A percentile compares a stretch with the other conserved stretches of the same genome.
Evolutionary conservation across 1,140 invertebrate genomes (phyloP).

Genomic region (Drosophila mayri): DNA sequence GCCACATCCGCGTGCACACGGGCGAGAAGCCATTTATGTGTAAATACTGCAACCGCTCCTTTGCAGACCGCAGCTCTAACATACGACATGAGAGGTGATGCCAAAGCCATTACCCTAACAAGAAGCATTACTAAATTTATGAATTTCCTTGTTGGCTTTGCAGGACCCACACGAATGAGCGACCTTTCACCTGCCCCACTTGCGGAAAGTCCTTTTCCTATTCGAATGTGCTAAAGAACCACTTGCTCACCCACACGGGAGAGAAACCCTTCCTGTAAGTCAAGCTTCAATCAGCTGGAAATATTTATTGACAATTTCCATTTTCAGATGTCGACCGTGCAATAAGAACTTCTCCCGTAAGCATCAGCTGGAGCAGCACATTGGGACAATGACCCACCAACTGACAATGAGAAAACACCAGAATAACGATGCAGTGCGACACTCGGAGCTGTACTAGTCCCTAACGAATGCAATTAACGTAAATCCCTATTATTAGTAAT

Average conservation of each 20-base stretch:
- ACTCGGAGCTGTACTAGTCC: slow-evolving; percentile 66
- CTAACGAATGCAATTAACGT: slow-evolving; percentile 20
- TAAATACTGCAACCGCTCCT: slow-evolving; percentile 89
- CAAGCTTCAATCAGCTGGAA: fast-evolving
- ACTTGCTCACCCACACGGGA: slow-evolving; percentile 85
- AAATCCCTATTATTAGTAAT: slow-evolving; percentile 29
- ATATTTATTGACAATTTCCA: not conserved
- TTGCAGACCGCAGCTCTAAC: slow-evolving; percentile 88
- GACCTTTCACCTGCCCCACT: slow-evolving; percentile 89
- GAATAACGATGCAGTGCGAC: slow-evolving; percentile 31
- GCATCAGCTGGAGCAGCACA: slow-evolving; percentile 79
- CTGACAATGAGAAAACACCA: slow-evolving; percentile 68
- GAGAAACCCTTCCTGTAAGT: slow-evolving; percentile 83
- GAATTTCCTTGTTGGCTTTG: slow-evolving; percentile 12
- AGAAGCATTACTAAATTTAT: not conserved
- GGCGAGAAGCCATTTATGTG: slow-evolving; percentile 88
- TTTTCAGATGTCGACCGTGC: slow-evolving; percentile 73
- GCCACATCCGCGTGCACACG: slow-evolving; percentile 79
- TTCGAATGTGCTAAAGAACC: slow-evolving; percentile 88
- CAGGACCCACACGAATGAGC: slow-evolving; percentile 90
- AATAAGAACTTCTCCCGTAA: slow-evolving; percentile 84
- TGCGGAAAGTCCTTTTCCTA: slow-evolving; percentile 91
- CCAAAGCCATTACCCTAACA: too few relatives aligned
- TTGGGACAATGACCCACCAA: slow-evolving; percentile 80
- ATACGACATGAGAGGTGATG: slow-evolving; percentile 87